A percentile compares a stretch with the other conserved stretches of the same genome.
phyloP scores from a whole-genome alignment of 2,797 vertebrate genomes.

The Tokudaia tokunoshimensis region DNA sequence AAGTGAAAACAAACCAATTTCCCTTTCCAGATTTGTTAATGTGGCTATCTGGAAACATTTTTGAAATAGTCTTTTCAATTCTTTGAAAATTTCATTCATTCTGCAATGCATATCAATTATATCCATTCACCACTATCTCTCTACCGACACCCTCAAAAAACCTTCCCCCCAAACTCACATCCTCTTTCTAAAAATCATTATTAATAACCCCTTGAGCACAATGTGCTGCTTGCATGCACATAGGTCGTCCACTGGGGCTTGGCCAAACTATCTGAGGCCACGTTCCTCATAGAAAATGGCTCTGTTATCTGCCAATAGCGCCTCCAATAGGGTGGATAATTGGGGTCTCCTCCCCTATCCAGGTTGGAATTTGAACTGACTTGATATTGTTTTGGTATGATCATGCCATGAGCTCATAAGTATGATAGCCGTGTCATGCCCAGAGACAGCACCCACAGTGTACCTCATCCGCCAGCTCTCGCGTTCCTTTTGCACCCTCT shows the following conservation, averaged over 20 bases:
- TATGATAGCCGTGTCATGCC: no score
- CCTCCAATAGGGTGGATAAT: background rate
- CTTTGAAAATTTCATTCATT: background rate
- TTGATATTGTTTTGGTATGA: background rate
- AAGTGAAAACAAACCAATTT: background rate
- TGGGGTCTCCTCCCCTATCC: background rate
- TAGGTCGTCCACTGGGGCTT: no score
- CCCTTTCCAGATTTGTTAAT: background rate
- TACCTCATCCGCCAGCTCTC: background rate
- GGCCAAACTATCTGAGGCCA: background rate
- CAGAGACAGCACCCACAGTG: background rate
- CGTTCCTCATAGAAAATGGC: background rate
- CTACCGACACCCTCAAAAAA: background rate
- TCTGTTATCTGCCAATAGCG: background rate
- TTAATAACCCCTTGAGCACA: background rate
- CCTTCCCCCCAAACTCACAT: background rate
- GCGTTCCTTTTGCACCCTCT: background rate
- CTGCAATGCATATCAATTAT: background rate
- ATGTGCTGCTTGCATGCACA: background rate
- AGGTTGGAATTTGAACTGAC: background rate
- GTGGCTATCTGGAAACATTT: background rate
- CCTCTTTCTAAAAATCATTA: background rate
- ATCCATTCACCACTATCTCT: background rate
- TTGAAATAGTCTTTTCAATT: background rate
- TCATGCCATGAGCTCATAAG: background rate